Conservation (phyloP, 2,888 invertebrate species). For the Volucella inflata region DNA sequence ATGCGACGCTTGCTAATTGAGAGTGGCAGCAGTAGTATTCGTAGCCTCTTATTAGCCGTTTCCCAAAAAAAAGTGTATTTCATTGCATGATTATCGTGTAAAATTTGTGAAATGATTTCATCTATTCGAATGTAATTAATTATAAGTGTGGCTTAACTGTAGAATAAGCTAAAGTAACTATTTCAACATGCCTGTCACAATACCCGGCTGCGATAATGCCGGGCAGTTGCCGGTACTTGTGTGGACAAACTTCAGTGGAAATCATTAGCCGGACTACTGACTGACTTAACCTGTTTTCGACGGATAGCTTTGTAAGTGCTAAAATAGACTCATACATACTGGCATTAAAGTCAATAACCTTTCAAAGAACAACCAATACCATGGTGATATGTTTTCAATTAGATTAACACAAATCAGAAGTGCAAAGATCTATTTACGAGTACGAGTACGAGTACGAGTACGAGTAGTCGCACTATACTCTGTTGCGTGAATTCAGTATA, state of each 20-base stretch:
- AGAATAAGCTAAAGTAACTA: conserved; percentile 6
- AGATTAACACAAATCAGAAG: conserved; percentile 9
- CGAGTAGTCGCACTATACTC: not conserved
- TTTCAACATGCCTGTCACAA: not conserved
- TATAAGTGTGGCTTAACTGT: conserved; percentile 2
- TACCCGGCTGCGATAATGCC: too few species aligned
- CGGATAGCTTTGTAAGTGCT: not conserved
- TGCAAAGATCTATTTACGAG: not conserved
- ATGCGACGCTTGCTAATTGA: conserved; percentile 52
- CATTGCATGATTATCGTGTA: conserved; percentile 19
- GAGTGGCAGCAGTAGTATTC: conserved; percentile 12
- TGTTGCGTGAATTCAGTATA: not conserved
- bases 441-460: not conserved
- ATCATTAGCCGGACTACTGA: too few species aligned
- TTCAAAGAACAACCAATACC: conserved; percentile 13
- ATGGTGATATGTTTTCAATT: conserved; percentile 4
- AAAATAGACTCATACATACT: conserved; percentile 17
- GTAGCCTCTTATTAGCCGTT: conserved; percentile 29
- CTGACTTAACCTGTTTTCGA: not conserved
- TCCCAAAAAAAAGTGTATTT: conserved; percentile 27
- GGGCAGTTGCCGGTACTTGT: too few species aligned
- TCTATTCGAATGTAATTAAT: not conserved
- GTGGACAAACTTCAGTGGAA: too few species aligned
- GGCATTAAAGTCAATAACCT: conserved; percentile 43
- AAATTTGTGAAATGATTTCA: conserved; percentile 26